Base-by-base conservation (phyloP, 2,888 invertebrate species). In the Drosophila falleni region DNA sequence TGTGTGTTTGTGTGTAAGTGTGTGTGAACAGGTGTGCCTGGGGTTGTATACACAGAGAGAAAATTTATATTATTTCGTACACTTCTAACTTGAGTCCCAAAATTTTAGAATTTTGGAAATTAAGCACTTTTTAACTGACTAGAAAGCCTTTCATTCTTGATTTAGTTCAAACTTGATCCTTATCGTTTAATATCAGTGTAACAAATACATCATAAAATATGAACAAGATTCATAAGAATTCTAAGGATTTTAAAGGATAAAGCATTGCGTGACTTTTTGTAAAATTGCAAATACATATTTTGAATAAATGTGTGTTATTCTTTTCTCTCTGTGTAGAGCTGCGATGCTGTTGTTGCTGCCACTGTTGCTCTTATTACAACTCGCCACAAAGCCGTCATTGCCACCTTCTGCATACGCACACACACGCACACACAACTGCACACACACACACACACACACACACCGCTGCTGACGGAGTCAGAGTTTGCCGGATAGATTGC, bases 401-500 rank as follows among this genome's bases (percentile, higher is more conserved):
- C 68, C 65, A 59, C 55, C 78, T 60, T 59, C 55, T 37, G 50
- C 31, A 33, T 35, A 37, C 53, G 35, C 51, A 42, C 29, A 47
- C 10, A 13, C 13, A 10, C 5, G 9, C 33, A 54, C 42, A 23
- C 19, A 61, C 46, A 19, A 19, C 19, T 19, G 19, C 19, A 15
- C 58, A 39, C 44, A 15, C 31, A 35, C 23, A 46, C 13, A 15
- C n/a, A n/a, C n/a, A 16, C 16, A 5, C 31, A 35, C 23, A 46
- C 13, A 15, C 35, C 58, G 50, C 53, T 76, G 71, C 60, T 71
- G 68, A 74, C 56, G 53, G 46, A 70, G 71, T 56, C 62, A 71
- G 78, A 76, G 65, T 71, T 64, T 64, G 69, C 69, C 70, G 87
- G 78, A 85, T 90, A 89, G 81, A 90, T 83, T 87, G 86, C 89